phyloP scores from a whole-genome alignment of 2,888 invertebrate genomes.

The Dendrolimus pini region DNA sequence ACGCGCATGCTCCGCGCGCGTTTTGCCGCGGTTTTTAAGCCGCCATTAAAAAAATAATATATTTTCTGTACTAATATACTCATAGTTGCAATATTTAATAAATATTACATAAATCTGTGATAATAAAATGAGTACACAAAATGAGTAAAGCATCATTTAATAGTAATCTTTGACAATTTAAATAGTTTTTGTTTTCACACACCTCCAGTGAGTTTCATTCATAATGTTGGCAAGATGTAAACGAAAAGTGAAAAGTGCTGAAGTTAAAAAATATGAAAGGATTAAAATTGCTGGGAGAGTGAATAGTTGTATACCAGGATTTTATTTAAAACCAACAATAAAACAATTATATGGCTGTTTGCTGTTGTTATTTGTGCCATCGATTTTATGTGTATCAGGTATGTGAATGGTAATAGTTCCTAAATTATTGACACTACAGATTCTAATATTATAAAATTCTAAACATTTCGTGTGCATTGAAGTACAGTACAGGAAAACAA shows the following conservation, averaged over 20 bases:
- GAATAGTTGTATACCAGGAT: constrained; percentile 27
- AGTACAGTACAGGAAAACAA: no score
- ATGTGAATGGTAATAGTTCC: constrained; percentile 6
- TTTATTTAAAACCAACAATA: constrained; percentile 31
- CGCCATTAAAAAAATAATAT: constrained; percentile 27
- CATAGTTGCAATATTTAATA: background rate
- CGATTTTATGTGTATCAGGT: constrained; percentile 49
- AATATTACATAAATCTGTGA: background rate
- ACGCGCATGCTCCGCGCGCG: constrained; percentile 58
- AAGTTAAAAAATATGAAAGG: constrained; percentile 1
- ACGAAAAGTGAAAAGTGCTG: constrained; percentile 8
- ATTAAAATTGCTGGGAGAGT: constrained; percentile 14
- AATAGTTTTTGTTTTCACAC: no score
- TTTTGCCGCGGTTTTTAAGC: constrained; percentile 43
- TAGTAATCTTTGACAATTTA: background rate
- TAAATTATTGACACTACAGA: background rate
- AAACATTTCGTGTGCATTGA: no score
- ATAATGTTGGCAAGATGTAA: constrained; percentile 7
- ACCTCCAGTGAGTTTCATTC: background rate
- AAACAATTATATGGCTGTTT: constrained; percentile 51
- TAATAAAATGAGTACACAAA: background rate
- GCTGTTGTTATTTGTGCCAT: constrained; percentile 49
- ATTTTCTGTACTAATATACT: background rate
- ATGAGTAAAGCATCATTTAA: background rate
- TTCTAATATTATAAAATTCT: background rate